phyloP scores from a whole-genome alignment of 2,113 vertebrate genomes.

The Boleophthalmus pectinirostris region DNA sequence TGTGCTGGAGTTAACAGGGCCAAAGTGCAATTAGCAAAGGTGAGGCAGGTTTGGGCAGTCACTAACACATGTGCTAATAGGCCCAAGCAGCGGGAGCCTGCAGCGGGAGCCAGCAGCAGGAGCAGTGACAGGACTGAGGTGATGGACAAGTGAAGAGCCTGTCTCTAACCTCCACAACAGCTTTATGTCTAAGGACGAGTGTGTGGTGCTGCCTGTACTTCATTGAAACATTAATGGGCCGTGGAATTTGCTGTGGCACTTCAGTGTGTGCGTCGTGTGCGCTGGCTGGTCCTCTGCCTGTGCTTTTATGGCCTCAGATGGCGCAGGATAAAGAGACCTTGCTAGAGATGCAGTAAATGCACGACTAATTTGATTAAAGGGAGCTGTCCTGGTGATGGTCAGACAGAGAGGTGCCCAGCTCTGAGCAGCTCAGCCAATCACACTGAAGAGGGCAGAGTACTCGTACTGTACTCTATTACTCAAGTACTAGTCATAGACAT shows the following conservation, averaged over 20 bases:
- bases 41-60: constrained; percentile 73
- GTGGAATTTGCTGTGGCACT: constrained; percentile 58
- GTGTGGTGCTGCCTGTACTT: constrained; percentile 58
- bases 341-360: constrained; percentile 50
- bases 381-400: constrained; percentile 53
- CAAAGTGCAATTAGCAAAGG: constrained; percentile 55
- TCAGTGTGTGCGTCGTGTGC: constrained; percentile 34
- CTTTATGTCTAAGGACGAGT: constrained; percentile 77
- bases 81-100: constrained; percentile 22
- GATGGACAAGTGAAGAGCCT: constrained; percentile 37
- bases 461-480: neutral
- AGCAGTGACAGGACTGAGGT: constrained; percentile 31
- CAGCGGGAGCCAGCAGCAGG: constrained; percentile 38
- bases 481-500: no score
- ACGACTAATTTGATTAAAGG: constrained; percentile 50
- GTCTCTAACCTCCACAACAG: constrained; percentile 60
- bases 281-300: constrained; percentile 16
- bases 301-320: constrained; percentile 41
- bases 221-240: constrained; percentile 75
- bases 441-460: neutral
- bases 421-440: constrained; percentile 1
- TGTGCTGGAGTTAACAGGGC: constrained; percentile 52
- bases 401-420: constrained; percentile 42
- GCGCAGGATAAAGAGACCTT: constrained; percentile 35
- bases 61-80: constrained; percentile 67